phyloP scores from a whole-genome alignment of 64 coral and sea anemone species.

The Astreopora myriophthalma region DNA sequence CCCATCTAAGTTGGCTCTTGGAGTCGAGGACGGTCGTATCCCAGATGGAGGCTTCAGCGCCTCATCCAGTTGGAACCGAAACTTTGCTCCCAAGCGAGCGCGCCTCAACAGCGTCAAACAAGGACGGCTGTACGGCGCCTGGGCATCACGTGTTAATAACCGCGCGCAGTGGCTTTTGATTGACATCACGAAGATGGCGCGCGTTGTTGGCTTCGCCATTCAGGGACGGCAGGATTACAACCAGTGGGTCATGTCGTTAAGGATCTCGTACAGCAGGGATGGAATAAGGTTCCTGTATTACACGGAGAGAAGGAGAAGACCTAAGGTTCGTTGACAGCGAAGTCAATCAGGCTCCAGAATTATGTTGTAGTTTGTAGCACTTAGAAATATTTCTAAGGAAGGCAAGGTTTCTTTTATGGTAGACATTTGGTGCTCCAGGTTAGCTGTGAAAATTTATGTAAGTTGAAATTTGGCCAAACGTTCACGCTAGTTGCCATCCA shows the following conservation, averaged over 20 bases:
- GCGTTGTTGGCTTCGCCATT: constrained; percentile 30
- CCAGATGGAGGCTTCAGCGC: constrained; percentile 62
- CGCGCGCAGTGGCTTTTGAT: constrained; percentile 54
- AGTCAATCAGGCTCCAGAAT: no score
- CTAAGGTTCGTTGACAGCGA: constrained; percentile 17
- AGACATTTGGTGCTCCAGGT: no score
- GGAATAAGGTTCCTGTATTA: constrained; percentile 59
- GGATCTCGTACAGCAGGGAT: constrained; percentile 12
- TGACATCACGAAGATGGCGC: constrained; percentile 30
- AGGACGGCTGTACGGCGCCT: constrained; percentile 42
- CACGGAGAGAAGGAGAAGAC: background rate
- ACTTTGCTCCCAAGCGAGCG: constrained; percentile 59
- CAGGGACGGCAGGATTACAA: constrained; percentile 64
- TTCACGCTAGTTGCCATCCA: no score
- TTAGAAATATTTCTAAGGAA: no score
- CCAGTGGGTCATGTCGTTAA: constrained; percentile 54
- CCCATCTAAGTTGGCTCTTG: constrained; percentile 52
- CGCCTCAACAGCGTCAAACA: constrained; percentile 57
- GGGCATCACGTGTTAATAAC: constrained; percentile 57
- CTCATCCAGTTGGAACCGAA: constrained; percentile 65
- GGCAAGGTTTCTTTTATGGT: no score
- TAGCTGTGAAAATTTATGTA: no score
- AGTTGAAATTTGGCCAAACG: no score
- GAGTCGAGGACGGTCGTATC: constrained; percentile 81
- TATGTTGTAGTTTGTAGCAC: no score